A percentile compares a stretch with the other conserved stretches of the same genome.
Conservation (phyloP, 2,797 vertebrate genomes). For the Manis pentadactyla region DNA sequence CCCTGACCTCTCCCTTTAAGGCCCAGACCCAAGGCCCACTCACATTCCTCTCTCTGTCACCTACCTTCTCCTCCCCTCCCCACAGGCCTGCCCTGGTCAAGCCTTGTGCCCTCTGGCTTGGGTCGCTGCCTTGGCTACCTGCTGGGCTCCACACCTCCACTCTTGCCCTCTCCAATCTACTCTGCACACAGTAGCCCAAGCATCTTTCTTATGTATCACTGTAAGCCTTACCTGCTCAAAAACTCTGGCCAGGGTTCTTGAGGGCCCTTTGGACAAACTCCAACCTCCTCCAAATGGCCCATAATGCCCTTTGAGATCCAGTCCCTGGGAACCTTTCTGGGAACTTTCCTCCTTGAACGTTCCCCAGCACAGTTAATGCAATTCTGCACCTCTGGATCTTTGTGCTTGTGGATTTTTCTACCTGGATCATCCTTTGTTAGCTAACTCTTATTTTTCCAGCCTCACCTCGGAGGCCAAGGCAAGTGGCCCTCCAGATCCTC, state of each 20-base stretch:
- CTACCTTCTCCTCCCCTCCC: background rate
- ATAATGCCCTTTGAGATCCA: background rate
- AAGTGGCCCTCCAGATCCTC: background rate
- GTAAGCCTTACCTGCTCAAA: background rate
- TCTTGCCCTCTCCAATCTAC: background rate
- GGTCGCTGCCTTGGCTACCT: background rate
- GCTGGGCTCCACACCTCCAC: background rate
- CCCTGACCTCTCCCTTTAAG: background rate
- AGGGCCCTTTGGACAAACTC: background rate
- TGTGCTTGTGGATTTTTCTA: background rate
- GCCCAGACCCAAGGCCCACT: background rate
- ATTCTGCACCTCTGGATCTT: background rate
- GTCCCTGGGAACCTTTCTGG: background rate
- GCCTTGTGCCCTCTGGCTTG: background rate
- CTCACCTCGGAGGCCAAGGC: background rate
- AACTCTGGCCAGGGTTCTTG: background rate
- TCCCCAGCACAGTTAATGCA: background rate
- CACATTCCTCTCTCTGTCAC: background rate
- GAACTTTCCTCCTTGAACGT: background rate
- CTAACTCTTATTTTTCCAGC: background rate
- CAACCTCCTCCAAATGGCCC: background rate
- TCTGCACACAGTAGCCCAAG: background rate
- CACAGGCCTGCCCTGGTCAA: background rate
- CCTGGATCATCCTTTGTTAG: background rate
- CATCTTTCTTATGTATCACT: background rate